Evolutionary conservation across 2,797 vertebrate species (phyloP), one percentile per base, ranked within the genome.

Genomic region (Bovichtus variegatus): DNA sequence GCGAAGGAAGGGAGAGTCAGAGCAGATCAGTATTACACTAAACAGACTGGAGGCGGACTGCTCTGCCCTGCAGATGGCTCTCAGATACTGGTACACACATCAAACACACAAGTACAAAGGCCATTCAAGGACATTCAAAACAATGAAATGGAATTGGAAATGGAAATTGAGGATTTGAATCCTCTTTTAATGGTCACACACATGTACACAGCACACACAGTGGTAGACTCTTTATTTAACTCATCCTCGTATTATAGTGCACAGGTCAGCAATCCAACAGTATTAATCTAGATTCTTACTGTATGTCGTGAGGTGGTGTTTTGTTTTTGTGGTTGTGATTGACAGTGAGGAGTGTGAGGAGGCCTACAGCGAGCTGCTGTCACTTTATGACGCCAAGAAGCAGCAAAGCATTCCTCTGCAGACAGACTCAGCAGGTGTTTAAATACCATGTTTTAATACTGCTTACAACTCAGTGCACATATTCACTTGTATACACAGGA

Each of bases 311-410:
- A 71, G 54, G 58, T 80, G 41, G 15, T 51, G 16, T 49, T 73
- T 70, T 83, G 75, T 88, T 53, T 89, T 63, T 74, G 70, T 88
- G 72, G 29, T 40, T 88, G 77, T 94, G 87, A 87, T 89, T 91
- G 79, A 92, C 95, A 99, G 98, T 2, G 96, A 98, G 86, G 93
- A 93, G 82, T 96, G 97, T 36, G 94, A 96, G 58, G 96, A 95
- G 27, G 95, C 95, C 11, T 97, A 95, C 0, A 67, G 89, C 0
- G 91, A 94, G 36, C 93, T 99, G 46, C 91, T 97, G 63, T 92
- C 92, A 0, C 92, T 97, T 83, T 70, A 86, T 21, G 88, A 92
- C n/a, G 83, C 83, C 11, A 88, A 86, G 87, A 92, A 87, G 85
- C 88, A 85, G 72, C 89, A 89, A 73, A 80, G 74, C 78, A 68